Percentiles rank a stretch among this genome's conserved stretches.
These are phyloP conservation scores for Marcusenius ussheri DNA, from an alignment of 2,113 vertebrate genomes.

Conservation along the genomic window DNA sequence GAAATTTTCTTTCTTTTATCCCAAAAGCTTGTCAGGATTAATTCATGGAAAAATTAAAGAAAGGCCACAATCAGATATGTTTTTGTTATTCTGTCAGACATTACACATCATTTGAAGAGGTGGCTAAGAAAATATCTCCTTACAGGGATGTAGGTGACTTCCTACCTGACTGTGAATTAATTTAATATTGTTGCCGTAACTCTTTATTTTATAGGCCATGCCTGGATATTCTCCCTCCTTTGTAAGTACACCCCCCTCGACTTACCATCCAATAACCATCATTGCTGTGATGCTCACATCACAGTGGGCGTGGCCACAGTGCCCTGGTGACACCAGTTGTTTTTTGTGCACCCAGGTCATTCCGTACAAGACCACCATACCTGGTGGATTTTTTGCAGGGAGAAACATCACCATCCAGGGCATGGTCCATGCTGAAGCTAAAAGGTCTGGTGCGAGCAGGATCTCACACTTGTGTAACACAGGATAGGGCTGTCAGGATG, in stretches of 20 bases:
- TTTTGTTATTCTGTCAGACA: not conserved
- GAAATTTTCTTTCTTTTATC: not conserved
- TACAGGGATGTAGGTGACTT: not conserved
- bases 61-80: not conserved
- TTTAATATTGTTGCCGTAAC: not conserved
- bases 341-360: slow-evolving; percentile 44
- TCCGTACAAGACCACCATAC: slow-evolving; percentile 56
- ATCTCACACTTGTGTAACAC: not conserved
- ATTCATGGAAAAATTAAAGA: not conserved
- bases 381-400: slow-evolving; percentile 55
- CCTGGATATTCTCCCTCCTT: slow-evolving; percentile 25
- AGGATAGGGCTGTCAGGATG: not conserved
- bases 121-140: not conserved
- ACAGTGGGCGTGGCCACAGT: no score
- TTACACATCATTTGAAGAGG: not conserved
- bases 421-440: slow-evolving; percentile 39
- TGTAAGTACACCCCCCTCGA: slow-evolving; percentile 24
- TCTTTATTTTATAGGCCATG: slow-evolving; percentile 24
- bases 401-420: slow-evolving; percentile 62
- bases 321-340: not conserved
- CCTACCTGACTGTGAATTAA: not conserved
- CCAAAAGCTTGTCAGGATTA: not conserved
- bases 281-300: not conserved
- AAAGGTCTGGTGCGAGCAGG: slow-evolving; percentile 46
- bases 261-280: not conserved